Conservation (phyloP, 1,140 invertebrate species). For the Microplitis mediator region DNA sequence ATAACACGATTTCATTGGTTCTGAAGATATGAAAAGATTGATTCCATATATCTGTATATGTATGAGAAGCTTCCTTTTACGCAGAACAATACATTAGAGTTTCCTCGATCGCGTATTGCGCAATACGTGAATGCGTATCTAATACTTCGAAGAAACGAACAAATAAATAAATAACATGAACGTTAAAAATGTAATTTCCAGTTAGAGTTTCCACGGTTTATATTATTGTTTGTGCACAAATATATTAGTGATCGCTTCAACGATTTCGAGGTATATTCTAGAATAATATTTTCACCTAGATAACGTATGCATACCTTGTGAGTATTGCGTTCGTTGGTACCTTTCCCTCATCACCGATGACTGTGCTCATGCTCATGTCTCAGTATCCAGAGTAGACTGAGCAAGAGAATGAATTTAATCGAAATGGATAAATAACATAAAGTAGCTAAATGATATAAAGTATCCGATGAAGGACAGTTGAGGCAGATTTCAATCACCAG, state of each 20-base stretch:
- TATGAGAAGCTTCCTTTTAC: constrained; percentile 35
- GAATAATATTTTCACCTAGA: constrained; percentile 6
- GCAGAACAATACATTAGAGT: constrained; percentile 23
- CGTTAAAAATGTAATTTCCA: too few species aligned
- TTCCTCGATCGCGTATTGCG: neutral
- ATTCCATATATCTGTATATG: constrained; percentile 22
- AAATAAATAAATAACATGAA: too few species aligned
- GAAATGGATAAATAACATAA: too few species aligned
- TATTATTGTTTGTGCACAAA: neutral
- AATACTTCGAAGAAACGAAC: too few species aligned
- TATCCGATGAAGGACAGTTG: constrained; percentile 10
- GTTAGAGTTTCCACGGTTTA: too few species aligned
- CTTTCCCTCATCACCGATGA: neutral
- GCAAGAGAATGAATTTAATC: neutral
- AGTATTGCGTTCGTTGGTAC: neutral
- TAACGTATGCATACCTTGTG: constrained; percentile 6
- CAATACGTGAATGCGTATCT: neutral
- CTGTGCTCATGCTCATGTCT: neutral
- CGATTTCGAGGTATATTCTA: constrained; percentile 20
- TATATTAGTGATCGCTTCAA: constrained; percentile 16
- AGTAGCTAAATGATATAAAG: neutral
- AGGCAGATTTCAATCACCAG: constrained; percentile 7
- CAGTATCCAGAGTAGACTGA: neutral
- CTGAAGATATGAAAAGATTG: neutral
- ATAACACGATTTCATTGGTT: too few species aligned